These are phyloP conservation scores for Cliona cf. orientalis DNA, from an alignment of 37 sponge, comb jelly and placozoan species.

Conservation along the genomic window DNA sequence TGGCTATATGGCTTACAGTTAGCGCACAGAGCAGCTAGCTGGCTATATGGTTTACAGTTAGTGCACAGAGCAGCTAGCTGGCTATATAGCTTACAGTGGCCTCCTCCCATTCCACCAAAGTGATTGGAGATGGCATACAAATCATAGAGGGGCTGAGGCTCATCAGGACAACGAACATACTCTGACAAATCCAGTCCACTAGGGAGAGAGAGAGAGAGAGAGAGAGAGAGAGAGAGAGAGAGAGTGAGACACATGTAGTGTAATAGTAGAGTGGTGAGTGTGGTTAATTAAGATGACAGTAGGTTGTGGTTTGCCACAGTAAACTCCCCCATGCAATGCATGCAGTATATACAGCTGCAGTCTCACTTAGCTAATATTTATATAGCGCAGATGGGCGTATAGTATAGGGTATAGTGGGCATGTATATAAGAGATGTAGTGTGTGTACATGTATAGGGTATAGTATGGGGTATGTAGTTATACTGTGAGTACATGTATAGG, in stretches of 20 bases:
- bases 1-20: too few relatives aligned
- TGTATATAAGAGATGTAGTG: not conserved
- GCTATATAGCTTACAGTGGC: slow-evolving; percentile 83
- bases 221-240: slow-evolving; percentile 22
- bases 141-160: slow-evolving; percentile 73
- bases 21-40: too few relatives aligned
- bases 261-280: too few relatives aligned
- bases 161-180: slow-evolving; percentile 28
- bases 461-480: not conserved
- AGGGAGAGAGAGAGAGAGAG: not conserved
- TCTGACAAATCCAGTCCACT: slow-evolving; percentile 66
- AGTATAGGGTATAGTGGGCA: not conserved
- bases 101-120: slow-evolving; percentile 98
- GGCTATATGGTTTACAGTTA: too few relatives aligned
- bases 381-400: too few relatives aligned
- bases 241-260: slow-evolving; percentile 16
- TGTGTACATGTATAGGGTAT: not conserved
- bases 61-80: too few relatives aligned
- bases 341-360: too few relatives aligned
- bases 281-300: not conserved
- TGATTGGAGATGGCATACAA: slow-evolving; percentile 95
- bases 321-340: too few relatives aligned
- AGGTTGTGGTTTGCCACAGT: too few relatives aligned
- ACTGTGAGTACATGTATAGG: not conserved
- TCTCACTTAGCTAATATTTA: too few relatives aligned